Conservation (phyloP, 1,140 invertebrate genomes). For the Papilio polyxenes region DNA sequence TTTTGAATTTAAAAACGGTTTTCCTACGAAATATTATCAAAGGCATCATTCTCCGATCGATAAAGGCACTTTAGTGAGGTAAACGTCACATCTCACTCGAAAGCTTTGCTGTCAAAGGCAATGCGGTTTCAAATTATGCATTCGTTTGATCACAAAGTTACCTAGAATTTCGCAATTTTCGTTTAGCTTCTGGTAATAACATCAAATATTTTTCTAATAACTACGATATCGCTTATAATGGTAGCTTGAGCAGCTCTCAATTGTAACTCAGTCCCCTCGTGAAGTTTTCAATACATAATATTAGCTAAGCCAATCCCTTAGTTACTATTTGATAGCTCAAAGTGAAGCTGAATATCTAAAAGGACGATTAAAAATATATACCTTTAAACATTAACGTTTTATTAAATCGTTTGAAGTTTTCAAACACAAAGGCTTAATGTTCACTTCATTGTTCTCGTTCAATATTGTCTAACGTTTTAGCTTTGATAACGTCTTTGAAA, state of each 20-base stretch:
- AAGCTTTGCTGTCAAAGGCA: not conserved
- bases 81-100: not conserved
- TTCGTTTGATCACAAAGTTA: slow-evolving; percentile 12
- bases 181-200: not conserved
- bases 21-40: not conserved
- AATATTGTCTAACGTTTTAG: not conserved
- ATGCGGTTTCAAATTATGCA: slow-evolving; percentile 16
- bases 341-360: not conserved
- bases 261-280: too few relatives aligned
- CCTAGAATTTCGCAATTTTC: not conserved
- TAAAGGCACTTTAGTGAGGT: not conserved
- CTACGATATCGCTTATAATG: too few relatives aligned
- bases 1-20: not conserved
- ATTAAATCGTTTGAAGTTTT: not conserved
- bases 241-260: too few relatives aligned
- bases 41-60: not conserved
- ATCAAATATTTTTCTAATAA: too few relatives aligned
- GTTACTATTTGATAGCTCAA: too few relatives aligned
- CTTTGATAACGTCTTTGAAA: not conserved
- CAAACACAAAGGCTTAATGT: not conserved
- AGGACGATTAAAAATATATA: not conserved
- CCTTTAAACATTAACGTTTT: not conserved
- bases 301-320: too few relatives aligned
- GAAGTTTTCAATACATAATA: too few relatives aligned
- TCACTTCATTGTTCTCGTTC: not conserved